Evolutionary conservation across 2,113 vertebrate species (phyloP), one percentile per base, ranked within the genome.

Genomic region (Anolis carolinensis): DNA sequence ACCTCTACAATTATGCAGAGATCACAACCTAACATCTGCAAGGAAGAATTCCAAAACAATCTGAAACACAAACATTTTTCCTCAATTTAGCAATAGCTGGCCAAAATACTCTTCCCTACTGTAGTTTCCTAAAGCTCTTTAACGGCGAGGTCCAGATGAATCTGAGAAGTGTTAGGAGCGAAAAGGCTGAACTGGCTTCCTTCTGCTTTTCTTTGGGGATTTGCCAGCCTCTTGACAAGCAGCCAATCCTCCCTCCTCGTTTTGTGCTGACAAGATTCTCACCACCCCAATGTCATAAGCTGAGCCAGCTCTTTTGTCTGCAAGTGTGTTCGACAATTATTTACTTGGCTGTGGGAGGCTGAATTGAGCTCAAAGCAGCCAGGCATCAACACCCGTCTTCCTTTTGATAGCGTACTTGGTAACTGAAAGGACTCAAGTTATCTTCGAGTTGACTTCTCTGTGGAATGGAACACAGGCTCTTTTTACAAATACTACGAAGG

Each of bases 271-370:
- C 82, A 89, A 72, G 84, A 81, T 85, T 91, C 90, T 91, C 87
- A 84, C 87, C 62, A 84, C 93, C 94, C 92, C 86, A 11, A 74
- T 88, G 91, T 90, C 90, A 86, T 10, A 59, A 89, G 86, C 93
- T 80, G 94, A 96, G 92, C 90, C 93, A 82, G 92, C 87, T 89
- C 95, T 96, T 95, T 97, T 96, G 96, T 96, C 92, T 86, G 20
- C 80, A 50, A 63, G 84, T 93, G 94, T 96, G 94, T 96, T 97
- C 95, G 93, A 96, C 96, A 96, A 95, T 96, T 94, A 96, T 97
- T 97, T 96, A 96, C 97, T 92, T 48, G 89, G 88, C 87, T 48
- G 32, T 20, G 13, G 39, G 18, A 92, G 89, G 63, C 20, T 1
- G 6, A 83, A 74, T 30, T 81, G 83, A 85, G 78, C 87, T 89